Base-by-base conservation (phyloP, 2,888 invertebrate genomes). In the Gari tellinella region DNA sequence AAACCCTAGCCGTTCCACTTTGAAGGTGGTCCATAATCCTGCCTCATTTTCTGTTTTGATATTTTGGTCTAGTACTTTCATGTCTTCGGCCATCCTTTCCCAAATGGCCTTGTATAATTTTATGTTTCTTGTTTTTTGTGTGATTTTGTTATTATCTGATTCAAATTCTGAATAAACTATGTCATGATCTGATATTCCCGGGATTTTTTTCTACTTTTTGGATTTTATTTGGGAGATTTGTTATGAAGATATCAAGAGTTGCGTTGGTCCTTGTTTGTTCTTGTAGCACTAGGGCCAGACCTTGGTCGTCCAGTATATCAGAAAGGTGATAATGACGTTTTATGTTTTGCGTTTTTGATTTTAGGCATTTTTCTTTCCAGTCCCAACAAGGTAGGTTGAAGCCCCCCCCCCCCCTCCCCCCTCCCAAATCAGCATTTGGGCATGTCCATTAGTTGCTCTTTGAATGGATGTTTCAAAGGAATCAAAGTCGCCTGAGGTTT, bases 171-270 rank as follows among this genome's bases (percentile, higher is more conserved):
- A 26, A 21, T 38, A 53, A 0, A 63, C 63, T 17, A 55, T 53
- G 38, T 63, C 63, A 17, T 63, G 63, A 23, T 63, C 63, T 1
- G 55, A 53, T 23, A 57, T 23, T 14, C 57, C 57, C 2, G 43
- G 45, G 5, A 79, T 53, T 10, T 52, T n/a, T 45, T 12, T 67
- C 55, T 7, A 62, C 51, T 45, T 26, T 40, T 10, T 4, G 25
- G n/a, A 57, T 23, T 7, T 37, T 49, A 14, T 19, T 31, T 40
- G 69, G 76, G 5, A 26, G 15, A 45, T 76, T 76, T 45, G 76
- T 72, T 8, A 76, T 23, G 14, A 79, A 21, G 17, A 79, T 38
- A 46, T 80, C 73, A 1, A 76, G 56, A 26, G 66, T 80, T 40
- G 76, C 72, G 12, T 23, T 17, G 12, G 23, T 57, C 17, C 69